Conservation (phyloP, 2,888 invertebrate species). For the Acleris emargana region DNA sequence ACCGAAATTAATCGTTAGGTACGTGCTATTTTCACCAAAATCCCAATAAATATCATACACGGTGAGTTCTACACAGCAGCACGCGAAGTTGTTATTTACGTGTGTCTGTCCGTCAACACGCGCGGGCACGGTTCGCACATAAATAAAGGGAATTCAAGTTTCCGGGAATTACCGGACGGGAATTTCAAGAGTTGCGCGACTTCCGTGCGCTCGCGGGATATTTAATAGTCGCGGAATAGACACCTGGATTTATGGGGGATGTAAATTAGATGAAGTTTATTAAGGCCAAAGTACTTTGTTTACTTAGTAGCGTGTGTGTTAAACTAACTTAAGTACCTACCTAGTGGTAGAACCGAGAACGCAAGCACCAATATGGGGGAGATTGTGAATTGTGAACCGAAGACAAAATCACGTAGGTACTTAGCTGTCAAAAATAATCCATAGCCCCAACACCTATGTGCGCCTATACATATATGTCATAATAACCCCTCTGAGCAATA, state of each 20-base stretch:
- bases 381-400: too few species aligned
- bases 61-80: slow-evolving; percentile 9
- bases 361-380: too few species aligned
- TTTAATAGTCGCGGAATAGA: slow-evolving; percentile 33
- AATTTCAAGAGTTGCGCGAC: slow-evolving; percentile 39
- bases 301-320: not conserved
- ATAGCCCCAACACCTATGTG: too few species aligned
- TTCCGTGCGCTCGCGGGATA: slow-evolving; percentile 41
- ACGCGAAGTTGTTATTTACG: slow-evolving; percentile 24
- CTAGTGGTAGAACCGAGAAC: too few species aligned
- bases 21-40: too few species aligned
- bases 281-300: slow-evolving; percentile 9
- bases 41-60: too few species aligned
- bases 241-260: slow-evolving; percentile 36
- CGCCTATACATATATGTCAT: too few species aligned
- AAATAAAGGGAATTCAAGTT: slow-evolving; percentile 49
- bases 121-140: slow-evolving; percentile 50
- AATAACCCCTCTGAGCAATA: too few species aligned
- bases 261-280: slow-evolving; percentile 33
- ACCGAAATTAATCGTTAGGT: too few species aligned
- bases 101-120: slow-evolving; percentile 29
- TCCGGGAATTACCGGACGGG: slow-evolving; percentile 39
- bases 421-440: too few species aligned
- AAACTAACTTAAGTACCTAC: too few species aligned
- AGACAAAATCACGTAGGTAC: too few species aligned